Evolutionary conservation across 2,888 invertebrate species (phyloP).

Genomic region (Latheticus oryzae): DNA sequence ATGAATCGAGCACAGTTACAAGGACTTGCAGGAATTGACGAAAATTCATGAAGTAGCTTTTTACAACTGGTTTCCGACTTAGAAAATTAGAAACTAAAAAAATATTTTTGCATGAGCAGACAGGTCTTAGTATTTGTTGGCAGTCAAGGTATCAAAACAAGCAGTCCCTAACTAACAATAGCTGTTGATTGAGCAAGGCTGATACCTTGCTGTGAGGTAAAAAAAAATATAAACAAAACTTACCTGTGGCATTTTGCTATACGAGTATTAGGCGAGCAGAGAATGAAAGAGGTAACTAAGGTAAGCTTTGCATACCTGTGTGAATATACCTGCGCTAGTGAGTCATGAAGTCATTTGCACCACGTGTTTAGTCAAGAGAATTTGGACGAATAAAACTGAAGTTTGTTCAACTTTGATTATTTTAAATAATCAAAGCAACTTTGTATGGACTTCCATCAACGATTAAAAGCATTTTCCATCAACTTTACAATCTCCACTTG

Average conservation of each 20-base stretch:
- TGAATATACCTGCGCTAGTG: constrained; percentile 30
- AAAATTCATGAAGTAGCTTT: no score
- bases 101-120: no score
- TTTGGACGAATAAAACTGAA: no score
- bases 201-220: constrained; percentile 13
- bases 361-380: constrained; percentile 10
- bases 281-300: constrained; percentile 41
- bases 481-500: constrained; percentile 4
- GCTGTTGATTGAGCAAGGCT: no score
- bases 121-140: no score
- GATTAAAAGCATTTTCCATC: constrained; percentile 6
- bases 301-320: constrained; percentile 49
- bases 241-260: constrained; percentile 58
- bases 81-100: no score
- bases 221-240: constrained; percentile 48
- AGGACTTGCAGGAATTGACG: constrained; percentile 16
- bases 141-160: no score
- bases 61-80: no score
- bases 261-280: constrained; percentile 53
- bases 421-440: no score
- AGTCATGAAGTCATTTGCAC: constrained; percentile 40
- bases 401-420: no score
- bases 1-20: constrained; percentile 19
- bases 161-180: no score
- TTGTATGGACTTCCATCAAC: background rate